phyloP scores from a whole-genome alignment of 2,113 vertebrate genomes.

The Nothoprocta pentlandii region DNA sequence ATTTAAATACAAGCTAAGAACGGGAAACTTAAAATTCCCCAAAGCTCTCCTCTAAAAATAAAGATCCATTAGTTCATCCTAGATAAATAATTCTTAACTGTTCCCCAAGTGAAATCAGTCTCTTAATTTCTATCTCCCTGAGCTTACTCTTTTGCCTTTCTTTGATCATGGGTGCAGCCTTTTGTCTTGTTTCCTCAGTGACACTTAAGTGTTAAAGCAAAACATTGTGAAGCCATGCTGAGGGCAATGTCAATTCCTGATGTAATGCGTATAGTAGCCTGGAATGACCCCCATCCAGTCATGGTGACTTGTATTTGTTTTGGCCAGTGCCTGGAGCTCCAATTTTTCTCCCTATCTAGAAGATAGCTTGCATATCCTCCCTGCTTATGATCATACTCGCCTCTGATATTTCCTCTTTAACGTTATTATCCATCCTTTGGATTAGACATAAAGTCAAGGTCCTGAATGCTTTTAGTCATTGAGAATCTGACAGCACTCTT shows the following conservation, averaged over 20 bases:
- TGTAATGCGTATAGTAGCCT: constrained; percentile 8
- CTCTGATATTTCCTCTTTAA: constrained; percentile 29
- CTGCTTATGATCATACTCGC: constrained; percentile 38
- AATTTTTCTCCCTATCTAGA: neutral
- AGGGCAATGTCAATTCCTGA: neutral
- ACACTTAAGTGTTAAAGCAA: constrained; percentile 24
- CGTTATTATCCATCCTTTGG: constrained; percentile 5
- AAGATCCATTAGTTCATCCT: constrained; percentile 35
- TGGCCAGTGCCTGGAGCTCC: constrained; percentile 27
- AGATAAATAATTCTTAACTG: neutral
- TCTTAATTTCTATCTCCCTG: neutral
- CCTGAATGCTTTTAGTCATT: constrained; percentile 7
- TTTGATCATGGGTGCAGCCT: neutral
- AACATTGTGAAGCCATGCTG: neutral
- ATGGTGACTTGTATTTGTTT: constrained; percentile 57
- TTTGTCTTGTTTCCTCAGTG: neutral
- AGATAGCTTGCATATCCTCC: constrained; percentile 25
- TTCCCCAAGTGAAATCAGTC: constrained; percentile 28
- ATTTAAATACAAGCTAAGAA: constrained; percentile 30
- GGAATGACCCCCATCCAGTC: constrained; percentile 51
- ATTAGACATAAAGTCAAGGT: neutral
- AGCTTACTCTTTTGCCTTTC: constrained; percentile 23
- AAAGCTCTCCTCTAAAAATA: constrained; percentile 47
- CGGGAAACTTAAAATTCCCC: constrained; percentile 44
- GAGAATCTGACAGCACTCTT: neutral